Evolutionary conservation across 2,797 vertebrate species (phyloP), one percentile per base, ranked within the genome.

Genomic region (Synaphobranchus kaupii): DNA sequence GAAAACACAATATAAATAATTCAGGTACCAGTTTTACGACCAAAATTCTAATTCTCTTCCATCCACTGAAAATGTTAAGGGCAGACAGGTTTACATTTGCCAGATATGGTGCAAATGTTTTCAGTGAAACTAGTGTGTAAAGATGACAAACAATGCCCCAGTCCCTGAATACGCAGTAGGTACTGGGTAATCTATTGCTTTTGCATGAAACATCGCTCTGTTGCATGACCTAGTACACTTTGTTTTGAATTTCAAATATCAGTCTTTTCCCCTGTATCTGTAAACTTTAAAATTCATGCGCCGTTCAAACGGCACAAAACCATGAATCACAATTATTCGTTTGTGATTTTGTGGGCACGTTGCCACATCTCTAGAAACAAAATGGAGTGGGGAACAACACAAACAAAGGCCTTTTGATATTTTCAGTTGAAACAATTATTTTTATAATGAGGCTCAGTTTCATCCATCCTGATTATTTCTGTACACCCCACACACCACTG

Each of bases 331-430:
- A 34, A 58, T 80, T 56, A 22, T 60, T n/a, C 60, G 58, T 50
- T 85, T 56, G 5, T 76, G 10, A 73, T 48, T 56, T 6, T 39
- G 47, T 50, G 47, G 48, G 17, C 39, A 1, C 28, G 6, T 48
- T 3, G 68, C 85, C 25, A 15, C 47, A 76, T 66, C 22, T 58
- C 9, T 15, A 85, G 4, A 78, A 50, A 48, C 28, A 17, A 84
- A 44, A 5, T 34, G 8, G 56, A 28, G 15, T 31, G 39, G 20
- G 83, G 25, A 20, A 25, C 31, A 80, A 87, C 76, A 68, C 87
- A 85, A 85, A 68, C 87, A 85, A 85, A 85, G 81, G 10, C 81
- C 63, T 71, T 84, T 87, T 84, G 80, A 83, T 54, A 84, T 73
- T 84, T 39, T 60, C 81, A 28, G 63, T 82, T 58, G 78, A 60